Base-by-base conservation (phyloP, 1,140 invertebrate genomes). In the Berghia stephanieae region DNA sequence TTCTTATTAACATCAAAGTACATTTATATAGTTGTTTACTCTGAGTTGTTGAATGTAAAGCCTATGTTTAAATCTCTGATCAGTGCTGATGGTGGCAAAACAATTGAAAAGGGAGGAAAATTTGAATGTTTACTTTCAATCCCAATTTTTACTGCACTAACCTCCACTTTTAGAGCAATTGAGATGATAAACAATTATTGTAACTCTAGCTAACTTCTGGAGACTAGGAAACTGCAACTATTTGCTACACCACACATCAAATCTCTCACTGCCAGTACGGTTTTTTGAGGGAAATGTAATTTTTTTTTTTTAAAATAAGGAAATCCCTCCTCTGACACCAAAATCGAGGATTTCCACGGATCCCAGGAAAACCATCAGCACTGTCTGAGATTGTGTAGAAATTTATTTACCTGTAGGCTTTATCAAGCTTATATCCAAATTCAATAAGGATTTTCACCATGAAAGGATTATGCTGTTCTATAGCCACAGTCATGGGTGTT, bases 401-500 rank as follows among this genome's bases (percentile, higher is more conserved):
- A n/a, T n/a, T n/a, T n/a, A n/a, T n/a, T n/a, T n/a, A 78, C 69
- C 77, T 83, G 73, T 83, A 87, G 34, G 60, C 74, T 46, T 81
- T 83, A 79, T 87, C 81, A 73, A 87, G 79, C 67, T 83, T 84
- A 71, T 87, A 87, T 4, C 86, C 86, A 78, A 80, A 84, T 36
- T 83, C 77, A 10, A 86, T 75, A 13, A 88, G 81, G 31, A 83
- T 71, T 66, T 79, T 83, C 1, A 83, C 82, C 86, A 87, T 87
- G 5, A 80, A 78, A 16, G 87, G 75, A 69, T 85, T 84, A 66
- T 86, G 81, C n/a, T 87, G 84, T 63, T 85, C 83, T 43, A 88
- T 84, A 24, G 86, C 86, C 0, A 88, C 75, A 2, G 86, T 79
- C 84, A 88, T 83, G 44, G 86, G 68, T 0, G 87, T 88, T 0